Base-by-base conservation (phyloP, 2,113 vertebrate genomes). In the Lasiurus borealis region DNA sequence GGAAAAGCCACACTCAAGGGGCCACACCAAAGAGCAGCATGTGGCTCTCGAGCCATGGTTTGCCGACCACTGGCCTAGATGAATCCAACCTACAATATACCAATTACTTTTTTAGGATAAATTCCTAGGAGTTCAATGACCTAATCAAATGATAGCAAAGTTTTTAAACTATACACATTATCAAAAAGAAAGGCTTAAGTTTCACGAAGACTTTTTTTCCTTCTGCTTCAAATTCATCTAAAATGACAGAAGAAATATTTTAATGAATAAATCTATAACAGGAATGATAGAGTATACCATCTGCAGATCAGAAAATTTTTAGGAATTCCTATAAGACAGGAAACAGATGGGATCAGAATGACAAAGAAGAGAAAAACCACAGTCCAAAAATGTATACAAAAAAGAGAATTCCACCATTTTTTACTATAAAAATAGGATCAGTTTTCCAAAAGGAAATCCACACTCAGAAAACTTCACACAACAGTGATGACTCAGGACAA, bases 281-380 rank as follows among this genome's bases (percentile, higher is more conserved):
- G 18, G 25, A 95, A 94, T 85, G 57, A 94, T 64, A 71, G 78
- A 93, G 31, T 66, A 88, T 69, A 78, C n/a, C 54, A 90, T 40
- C 57, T 86, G 50, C 14, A 94, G 25, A 94, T 50, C 29, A 92
- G 71, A 88, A 84, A 80, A 34, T 18, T 54, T 84, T 72, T 89
- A 83, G 52, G 46, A 82, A 92, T 92, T 92, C 68, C 68, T 66
- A 0, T 81, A 91, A 88, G 48, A 88, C 40, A 84, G 71, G 18
- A 80, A 84, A 40, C 48, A 94, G 44, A 73, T 71, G 34, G 89
- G 31, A 85, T 84, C 34, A 90, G 12, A 90, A 88, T 90, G 52
- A 93, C 34, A 96, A 95, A 72, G 71, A 82, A 64, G 10, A 90
- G 73, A 85, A 85, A 94, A 95, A 73, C 8, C 64, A 89, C 52